Evolutionary conservation across 2,888 invertebrate species (phyloP), one percentile per base, ranked within the genome.

Genomic region (Brachyptera risi): DNA sequence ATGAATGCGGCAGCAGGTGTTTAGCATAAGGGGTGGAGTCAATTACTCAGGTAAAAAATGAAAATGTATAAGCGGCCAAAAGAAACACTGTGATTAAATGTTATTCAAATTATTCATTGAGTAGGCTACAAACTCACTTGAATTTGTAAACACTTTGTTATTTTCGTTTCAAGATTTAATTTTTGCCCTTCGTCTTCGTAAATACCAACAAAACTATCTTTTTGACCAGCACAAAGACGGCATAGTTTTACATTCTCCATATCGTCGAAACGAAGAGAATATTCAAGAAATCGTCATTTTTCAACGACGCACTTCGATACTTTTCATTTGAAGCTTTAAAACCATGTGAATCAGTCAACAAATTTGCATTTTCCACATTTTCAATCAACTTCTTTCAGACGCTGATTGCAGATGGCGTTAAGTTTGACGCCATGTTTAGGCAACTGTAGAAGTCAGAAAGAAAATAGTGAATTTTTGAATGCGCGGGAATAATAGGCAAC

Each of bases 201-300:
- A 63, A 78, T 77, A 38, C 74, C 74, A 62, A 77, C 71, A 56
- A 73, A 70, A 60, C 69, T 71, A 40, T 74, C 71, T 65, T 75
- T 76, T 59, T 71, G 69, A 66, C 74, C 73, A 68, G 77, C 77
- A 67, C 78, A 77, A 44, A 78, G 73, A 69, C 78, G 75, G 70
- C 78, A 78, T 49, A 76, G 68, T 63, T 72, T 71, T 44, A 68
- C 61, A 56, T 59, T 60, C 42, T 44, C 64, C 64, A 64, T 64
- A 50, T 47, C 63, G 49, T 54, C 27, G 13, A 38, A 38, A 38
- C 40, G 13, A 38, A 17, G 13, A 38, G 17, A 5, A 15, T 3
- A 5, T n/a, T n/a, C n/a, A n/a, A n/a, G n/a, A n/a, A n/a, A n/a
- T n/a, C n/a, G n/a, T n/a, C n/a, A n/a, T n/a, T n/a, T n/a, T n/a